Percentiles rank a stretch among this genome's conserved stretches.
Conservation (phyloP, 2,888 invertebrate species). For the Leptinotarsa peninsularis region DNA sequence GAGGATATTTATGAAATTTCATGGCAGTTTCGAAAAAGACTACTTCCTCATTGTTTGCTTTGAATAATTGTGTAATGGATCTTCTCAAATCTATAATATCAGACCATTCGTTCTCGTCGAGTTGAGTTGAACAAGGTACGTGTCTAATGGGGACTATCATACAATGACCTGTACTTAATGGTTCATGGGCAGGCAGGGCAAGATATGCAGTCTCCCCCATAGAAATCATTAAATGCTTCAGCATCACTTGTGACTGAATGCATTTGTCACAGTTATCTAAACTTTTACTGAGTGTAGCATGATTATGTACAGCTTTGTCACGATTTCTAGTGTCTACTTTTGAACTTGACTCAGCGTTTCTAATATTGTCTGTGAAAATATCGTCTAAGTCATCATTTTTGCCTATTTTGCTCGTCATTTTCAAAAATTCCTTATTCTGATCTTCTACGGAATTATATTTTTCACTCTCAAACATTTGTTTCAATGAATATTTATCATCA, state of each 20-base stretch:
- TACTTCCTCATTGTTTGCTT: slow-evolving; percentile 78
- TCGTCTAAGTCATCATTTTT: slow-evolving; percentile 86
- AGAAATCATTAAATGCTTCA: slow-evolving; percentile 87
- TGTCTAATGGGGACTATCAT: slow-evolving; percentile 88
- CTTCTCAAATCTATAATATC: slow-evolving; percentile 86
- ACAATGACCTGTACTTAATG: slow-evolving; percentile 88
- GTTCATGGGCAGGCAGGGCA: slow-evolving; percentile 82
- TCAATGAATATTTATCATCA: slow-evolving; percentile 88
- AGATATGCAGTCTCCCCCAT: slow-evolving; percentile 87
- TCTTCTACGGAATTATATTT: slow-evolving; percentile 85
- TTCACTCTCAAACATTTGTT: slow-evolving; percentile 86
- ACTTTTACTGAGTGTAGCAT: slow-evolving; percentile 75
- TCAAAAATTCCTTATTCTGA: slow-evolving; percentile 83
- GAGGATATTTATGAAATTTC: slow-evolving; percentile 77
- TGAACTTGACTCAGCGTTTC: slow-evolving; percentile 72
- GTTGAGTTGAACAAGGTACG: slow-evolving; percentile 79
- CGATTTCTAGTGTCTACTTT: slow-evolving; percentile 74
- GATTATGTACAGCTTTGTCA: slow-evolving; percentile 79
- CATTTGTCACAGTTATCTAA: slow-evolving; percentile 87
- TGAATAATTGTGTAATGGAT: slow-evolving; percentile 83
- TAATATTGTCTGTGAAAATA: slow-evolving; percentile 83
- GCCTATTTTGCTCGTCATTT: slow-evolving; percentile 76
- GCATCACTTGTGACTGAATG: slow-evolving; percentile 81
- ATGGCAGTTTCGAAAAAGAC: slow-evolving; percentile 92
- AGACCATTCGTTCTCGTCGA: slow-evolving; percentile 95